Percentiles rank a stretch among this genome's conserved stretches.
Conservation (phyloP, 2,888 invertebrate species). For the Helobdella robusta region DNA sequence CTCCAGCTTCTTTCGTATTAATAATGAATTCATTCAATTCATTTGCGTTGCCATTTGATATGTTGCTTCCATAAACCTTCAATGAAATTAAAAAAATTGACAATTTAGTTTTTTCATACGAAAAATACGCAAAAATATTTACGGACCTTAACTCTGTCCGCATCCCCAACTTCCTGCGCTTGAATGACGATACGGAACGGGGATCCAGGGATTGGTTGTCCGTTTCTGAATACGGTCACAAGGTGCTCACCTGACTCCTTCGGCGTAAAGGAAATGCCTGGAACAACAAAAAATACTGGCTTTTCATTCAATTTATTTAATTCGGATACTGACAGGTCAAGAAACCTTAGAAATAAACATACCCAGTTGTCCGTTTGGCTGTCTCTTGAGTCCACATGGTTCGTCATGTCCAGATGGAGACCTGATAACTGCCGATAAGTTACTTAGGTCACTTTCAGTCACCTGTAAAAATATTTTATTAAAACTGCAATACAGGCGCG, state of each 20-base stretch:
- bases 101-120: no score
- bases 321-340: neutral
- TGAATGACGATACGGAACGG: conserved; percentile 93
- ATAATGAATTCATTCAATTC: conserved; percentile 82
- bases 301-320: neutral
- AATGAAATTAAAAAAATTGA: neutral
- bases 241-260: conserved; percentile 87
- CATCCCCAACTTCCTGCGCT: conserved; percentile 87
- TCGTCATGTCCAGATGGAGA: conserved; percentile 90
- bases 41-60: conserved; percentile 85
- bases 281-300: neutral
- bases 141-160: conserved; percentile 82
- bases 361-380: conserved; percentile 87
- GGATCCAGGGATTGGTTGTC: conserved; percentile 80
- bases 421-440: conserved; percentile 70
- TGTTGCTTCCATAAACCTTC: conserved; percentile 34
- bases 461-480: conserved; percentile 60
- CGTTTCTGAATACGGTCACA: conserved; percentile 76
- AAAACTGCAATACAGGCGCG: no score
- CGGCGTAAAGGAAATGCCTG: conserved; percentile 91
- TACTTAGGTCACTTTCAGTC: conserved; percentile 76
- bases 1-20: conserved; percentile 87
- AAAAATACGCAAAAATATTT: no score
- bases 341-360: conserved; percentile 27
- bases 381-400: conserved; percentile 87